phyloP scores from a whole-genome alignment of 2,797 vertebrate species.

The Sternarchorhynchus goeldii region DNA sequence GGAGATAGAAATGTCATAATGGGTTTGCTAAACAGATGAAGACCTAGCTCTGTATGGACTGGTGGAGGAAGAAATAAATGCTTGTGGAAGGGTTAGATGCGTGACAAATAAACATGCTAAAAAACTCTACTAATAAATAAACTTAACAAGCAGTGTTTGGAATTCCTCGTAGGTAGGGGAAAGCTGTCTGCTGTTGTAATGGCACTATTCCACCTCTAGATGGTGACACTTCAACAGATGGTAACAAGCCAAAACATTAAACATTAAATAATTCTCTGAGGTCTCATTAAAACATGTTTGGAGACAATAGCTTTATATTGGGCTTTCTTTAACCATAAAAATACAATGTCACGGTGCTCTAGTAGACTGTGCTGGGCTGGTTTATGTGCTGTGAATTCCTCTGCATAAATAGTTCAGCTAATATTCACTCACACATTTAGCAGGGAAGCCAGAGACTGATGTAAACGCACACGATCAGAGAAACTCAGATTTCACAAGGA shows the following conservation, averaged over 20 bases:
- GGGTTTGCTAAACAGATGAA: constrained; percentile 30
- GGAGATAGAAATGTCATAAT: constrained; percentile 37
- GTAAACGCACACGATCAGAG: constrained; percentile 5
- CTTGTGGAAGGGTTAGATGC: background rate
- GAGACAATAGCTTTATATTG: no score
- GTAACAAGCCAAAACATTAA: background rate
- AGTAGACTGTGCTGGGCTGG: background rate
- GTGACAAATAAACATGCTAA: background rate
- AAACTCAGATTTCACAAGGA: constrained; percentile 1
- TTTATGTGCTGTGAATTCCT: background rate
- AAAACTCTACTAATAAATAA: background rate
- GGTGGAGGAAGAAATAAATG: constrained; percentile 32
- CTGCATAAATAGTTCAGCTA: background rate
- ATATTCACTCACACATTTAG: constrained; percentile 15
- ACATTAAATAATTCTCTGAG: background rate
- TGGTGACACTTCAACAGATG: constrained; percentile 74
- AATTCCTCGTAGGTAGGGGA: background rate
- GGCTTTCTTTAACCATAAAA: no score
- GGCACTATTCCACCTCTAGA: constrained; percentile 70
- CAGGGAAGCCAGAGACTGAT: background rate
- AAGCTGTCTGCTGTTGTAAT: constrained; percentile 60
- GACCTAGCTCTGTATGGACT: background rate
- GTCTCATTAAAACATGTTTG: background rate
- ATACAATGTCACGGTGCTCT: background rate
- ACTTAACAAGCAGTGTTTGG: background rate